Percentiles rank a stretch among this genome's conserved stretches.
Conservation (phyloP, 2,888 invertebrate genomes). For the Smittia aterrima region DNA sequence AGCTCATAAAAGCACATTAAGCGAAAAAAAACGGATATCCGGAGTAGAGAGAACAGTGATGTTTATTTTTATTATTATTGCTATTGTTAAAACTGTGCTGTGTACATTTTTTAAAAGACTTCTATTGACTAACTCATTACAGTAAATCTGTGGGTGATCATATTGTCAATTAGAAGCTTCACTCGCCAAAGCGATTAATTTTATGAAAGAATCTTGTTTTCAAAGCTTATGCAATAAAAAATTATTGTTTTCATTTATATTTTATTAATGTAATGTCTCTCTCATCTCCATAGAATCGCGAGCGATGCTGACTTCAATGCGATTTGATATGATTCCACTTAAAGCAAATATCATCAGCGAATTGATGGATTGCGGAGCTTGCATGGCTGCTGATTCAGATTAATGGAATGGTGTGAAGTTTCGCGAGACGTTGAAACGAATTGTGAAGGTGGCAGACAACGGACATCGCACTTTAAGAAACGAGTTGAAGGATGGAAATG, state of each 20-base stretch:
- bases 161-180: too few species aligned
- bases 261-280: conserved; percentile 8
- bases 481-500: conserved; percentile 2
- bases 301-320: neutral
- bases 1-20: conserved; percentile 22
- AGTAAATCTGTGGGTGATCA: too few species aligned
- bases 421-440: neutral
- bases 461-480: neutral
- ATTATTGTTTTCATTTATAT: too few species aligned
- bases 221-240: too few species aligned
- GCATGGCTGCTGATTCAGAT: neutral
- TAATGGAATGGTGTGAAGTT: neutral
- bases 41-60: conserved; percentile 28
- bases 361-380: neutral
- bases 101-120: too few species aligned
- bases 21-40: conserved; percentile 37
- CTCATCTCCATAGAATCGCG: neutral
- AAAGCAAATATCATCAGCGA: neutral
- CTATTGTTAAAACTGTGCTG: conserved; percentile 10
- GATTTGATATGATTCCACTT: conserved; percentile 16
- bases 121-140: too few species aligned
- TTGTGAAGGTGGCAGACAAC: conserved; percentile 1
- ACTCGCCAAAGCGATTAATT: too few species aligned
- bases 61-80: conserved; percentile 32
- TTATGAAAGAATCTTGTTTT: too few species aligned